Base-by-base conservation (phyloP, 30 jellyfish, hydroid and myxozoan species). In the Aurelia aurita complex sp. Pacific region DNA sequence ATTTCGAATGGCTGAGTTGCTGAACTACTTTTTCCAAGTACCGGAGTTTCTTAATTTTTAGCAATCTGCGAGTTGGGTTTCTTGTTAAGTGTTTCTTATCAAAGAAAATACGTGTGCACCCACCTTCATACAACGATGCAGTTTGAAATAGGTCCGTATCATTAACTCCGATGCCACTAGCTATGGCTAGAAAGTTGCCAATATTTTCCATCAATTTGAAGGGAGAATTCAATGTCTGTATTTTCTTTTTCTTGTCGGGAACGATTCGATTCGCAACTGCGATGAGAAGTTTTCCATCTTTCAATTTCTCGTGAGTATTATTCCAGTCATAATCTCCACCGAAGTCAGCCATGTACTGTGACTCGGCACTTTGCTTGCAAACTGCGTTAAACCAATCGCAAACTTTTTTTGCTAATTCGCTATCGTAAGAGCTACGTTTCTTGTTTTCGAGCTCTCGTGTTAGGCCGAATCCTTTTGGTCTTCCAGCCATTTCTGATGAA, bases 171-270 rank as follows among this genome's bases (percentile, higher is more conserved):
- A 79, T 79, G 4, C 10, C 78, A 11, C 29, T 4, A 1, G 89
- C 89, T 1, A n/a, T 43, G 17, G 80, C 80, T 29, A 79, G 63
- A 65, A 79, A 79, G 53, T 79, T 79, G 18, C 80, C 80, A 12
- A 19, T 79, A 70, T 79, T 79, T 79, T 79, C 89, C 89, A 79
- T 79, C 17, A 79, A 75, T 79, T 79, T 79, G 61, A 79, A 79
- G 13, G 89, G 89, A 17, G 89, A 64, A 46, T 79, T 79, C 18
- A 79, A 53, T 5, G 89, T 79, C 36, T 79, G 89, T n/a, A 79
- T 79, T 57, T 79, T 79, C 61, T 77, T 77, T 62, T 64, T 79
- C 8, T 38, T 23, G 54, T 15, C 80, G 5, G 80, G 80, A 29
- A 53, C 12, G 16, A 79, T 34, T n/a, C 35, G 34, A 54, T 79